These are phyloP conservation scores for Agraylea sexmaculata DNA, from an alignment of 1,140 invertebrate species.

Conservation along the genomic window DNA sequence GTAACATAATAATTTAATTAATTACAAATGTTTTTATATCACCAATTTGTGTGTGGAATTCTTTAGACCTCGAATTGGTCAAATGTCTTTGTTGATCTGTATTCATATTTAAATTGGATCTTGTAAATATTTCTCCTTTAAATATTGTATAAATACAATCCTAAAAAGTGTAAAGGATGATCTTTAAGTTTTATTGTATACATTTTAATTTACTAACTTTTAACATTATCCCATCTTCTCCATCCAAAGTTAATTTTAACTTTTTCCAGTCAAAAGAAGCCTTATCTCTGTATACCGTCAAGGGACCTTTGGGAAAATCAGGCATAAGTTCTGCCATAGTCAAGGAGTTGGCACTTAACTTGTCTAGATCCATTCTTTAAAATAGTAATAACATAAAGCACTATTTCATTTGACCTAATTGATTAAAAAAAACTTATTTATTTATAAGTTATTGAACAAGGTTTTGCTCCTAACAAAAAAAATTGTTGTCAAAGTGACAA, in stretches of 20 bases:
- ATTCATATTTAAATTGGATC: neutral
- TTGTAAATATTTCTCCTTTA: neutral
- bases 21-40: constrained; percentile 1
- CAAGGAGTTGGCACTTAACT: constrained; percentile 4
- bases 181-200: neutral
- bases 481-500: too few species aligned
- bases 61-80: neutral
- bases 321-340: constrained; percentile 34
- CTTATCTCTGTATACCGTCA: constrained; percentile 59
- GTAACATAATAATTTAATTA: neutral
- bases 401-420: too few species aligned
- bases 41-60: neutral
- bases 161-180: neutral
- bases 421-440: too few species aligned
- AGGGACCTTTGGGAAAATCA: constrained; percentile 56
- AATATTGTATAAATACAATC: constrained; percentile 1
- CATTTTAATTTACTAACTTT: constrained; percentile 36
- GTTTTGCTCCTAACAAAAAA: too few species aligned
- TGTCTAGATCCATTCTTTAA: constrained; percentile 9
- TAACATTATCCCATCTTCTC: constrained; percentile 39
- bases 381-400: neutral
- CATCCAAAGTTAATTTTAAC: constrained; percentile 62
- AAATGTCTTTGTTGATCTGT: neutral
- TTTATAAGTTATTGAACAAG: too few species aligned
- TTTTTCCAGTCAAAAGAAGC: constrained; percentile 76